A percentile compares a stretch with the other conserved stretches of the same genome.
These are phyloP conservation scores for Astatotilapia flaviijosephi DNA, from an alignment of 2,113 vertebrate genomes.

Conservation along the genomic window DNA sequence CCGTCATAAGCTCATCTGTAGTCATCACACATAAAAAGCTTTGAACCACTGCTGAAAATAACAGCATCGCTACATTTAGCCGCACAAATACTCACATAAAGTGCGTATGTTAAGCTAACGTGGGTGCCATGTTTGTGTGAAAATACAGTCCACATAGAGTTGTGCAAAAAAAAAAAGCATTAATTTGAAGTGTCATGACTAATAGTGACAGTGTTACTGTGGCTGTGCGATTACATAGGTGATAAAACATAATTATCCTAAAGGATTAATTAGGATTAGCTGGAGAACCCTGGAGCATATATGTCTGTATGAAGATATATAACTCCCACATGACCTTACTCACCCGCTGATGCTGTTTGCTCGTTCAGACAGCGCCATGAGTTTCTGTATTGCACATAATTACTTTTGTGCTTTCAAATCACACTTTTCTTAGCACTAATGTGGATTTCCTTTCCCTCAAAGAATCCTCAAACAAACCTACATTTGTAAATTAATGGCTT, in stretches of 20 bases:
- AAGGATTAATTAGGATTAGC: constrained; percentile 54
- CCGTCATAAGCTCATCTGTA: neutral
- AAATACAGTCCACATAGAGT: neutral
- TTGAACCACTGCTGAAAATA: neutral
- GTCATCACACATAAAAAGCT: neutral
- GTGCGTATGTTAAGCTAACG: neutral
- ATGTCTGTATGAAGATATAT: neutral
- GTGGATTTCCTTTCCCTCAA: neutral
- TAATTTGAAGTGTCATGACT: neutral
- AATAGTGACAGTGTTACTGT: neutral
- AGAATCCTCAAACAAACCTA: neutral
- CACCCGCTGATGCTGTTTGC: neutral
- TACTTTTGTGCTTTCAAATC: neutral
- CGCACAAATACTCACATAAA: neutral
- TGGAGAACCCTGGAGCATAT: neutral
- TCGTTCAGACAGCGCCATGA: neutral
- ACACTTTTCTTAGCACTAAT: neutral
- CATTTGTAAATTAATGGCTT: neutral
- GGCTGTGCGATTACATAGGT: neutral
- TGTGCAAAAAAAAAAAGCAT: neutral
- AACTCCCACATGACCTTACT: neutral
- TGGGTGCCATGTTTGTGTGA: neutral
- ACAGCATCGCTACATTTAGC: neutral
- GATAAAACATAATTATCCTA: constrained; percentile 23
- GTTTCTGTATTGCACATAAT: neutral